A percentile compares a stretch with the other conserved stretches of the same genome.
phyloP scores from a whole-genome alignment of 2,113 vertebrate genomes.

The Ophthalmolycus amberensis region DNA sequence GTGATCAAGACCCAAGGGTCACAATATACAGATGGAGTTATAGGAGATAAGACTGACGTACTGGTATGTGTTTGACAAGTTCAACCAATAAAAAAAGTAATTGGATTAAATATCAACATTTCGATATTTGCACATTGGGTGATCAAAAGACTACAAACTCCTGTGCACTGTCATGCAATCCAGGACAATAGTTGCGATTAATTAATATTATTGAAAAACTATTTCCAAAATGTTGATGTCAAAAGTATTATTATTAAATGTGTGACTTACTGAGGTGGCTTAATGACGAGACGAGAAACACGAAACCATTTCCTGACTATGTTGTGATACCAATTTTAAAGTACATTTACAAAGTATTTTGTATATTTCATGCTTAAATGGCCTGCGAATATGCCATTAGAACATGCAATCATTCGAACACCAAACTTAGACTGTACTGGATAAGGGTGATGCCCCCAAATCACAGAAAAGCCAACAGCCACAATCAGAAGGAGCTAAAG shows the following conservation, averaged over 20 bases:
- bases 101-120: neutral
- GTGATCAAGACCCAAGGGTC: neutral
- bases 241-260: neutral
- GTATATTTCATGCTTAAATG: neutral
- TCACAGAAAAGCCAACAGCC: conserved; percentile 45
- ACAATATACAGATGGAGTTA: neutral
- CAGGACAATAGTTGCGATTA: neutral
- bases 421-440: conserved; percentile 17
- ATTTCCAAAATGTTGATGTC: neutral
- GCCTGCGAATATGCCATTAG: neutral
- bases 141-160: neutral
- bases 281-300: neutral
- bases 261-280: neutral
- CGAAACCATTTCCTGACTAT: neutral
- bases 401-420: conserved; percentile 16
- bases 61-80: neutral
- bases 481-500: conserved; percentile 54
- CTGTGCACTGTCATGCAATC: neutral
- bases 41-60: neutral
- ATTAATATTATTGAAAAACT: neutral
- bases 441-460: conserved; percentile 41
- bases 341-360: conserved; percentile 5
- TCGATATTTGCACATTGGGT: neutral
- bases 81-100: neutral
- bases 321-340: neutral